A percentile compares a stretch with the other conserved stretches of the same genome.
These are phyloP conservation scores for Holcopasites calliopsidis DNA, from an alignment of 1,140 invertebrate species.

Conservation along the genomic window DNA sequence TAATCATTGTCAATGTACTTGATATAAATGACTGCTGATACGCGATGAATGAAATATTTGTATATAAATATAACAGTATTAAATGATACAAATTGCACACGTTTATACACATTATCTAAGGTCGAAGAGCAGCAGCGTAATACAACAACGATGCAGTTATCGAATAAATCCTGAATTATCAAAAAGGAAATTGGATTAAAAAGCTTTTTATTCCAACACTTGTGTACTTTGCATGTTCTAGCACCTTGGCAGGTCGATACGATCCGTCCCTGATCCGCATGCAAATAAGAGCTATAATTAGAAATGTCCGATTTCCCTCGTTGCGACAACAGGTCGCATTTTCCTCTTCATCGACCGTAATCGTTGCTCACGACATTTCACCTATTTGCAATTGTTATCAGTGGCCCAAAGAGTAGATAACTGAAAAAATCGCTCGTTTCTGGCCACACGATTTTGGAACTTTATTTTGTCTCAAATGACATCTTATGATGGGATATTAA, in stretches of 20 bases:
- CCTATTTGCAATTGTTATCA: not conserved
- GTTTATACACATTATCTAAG: not conserved
- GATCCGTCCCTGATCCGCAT: conserved; percentile 61
- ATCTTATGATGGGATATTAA: too few relatives aligned
- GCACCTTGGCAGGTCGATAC: conserved; percentile 42
- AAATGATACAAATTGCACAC: not conserved
- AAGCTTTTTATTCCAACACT: not conserved
- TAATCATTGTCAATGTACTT: conserved; percentile 1
- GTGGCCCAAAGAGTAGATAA: too few relatives aligned
- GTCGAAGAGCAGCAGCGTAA: not conserved
- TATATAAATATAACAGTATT: not conserved
- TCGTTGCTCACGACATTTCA: conserved; percentile 29
- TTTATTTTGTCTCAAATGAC: too few relatives aligned
- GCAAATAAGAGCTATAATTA: conserved; percentile 64
- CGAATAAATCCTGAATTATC: not conserved
- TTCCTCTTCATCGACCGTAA: conserved; percentile 63
- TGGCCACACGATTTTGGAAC: too few relatives aligned
- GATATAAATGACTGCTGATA: not conserved
- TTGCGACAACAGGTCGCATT: conserved; percentile 60
- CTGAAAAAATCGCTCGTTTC: too few relatives aligned
- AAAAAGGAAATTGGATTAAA: conserved; percentile 1
- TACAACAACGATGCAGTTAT: not conserved
- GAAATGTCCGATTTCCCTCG: conserved; percentile 63
- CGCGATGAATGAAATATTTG: not conserved
- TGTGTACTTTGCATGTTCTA: conserved; percentile 23